These are phyloP conservation scores for Gymnogyps californianus DNA, from an alignment of 2,113 vertebrate species.

Conservation along the genomic window DNA sequence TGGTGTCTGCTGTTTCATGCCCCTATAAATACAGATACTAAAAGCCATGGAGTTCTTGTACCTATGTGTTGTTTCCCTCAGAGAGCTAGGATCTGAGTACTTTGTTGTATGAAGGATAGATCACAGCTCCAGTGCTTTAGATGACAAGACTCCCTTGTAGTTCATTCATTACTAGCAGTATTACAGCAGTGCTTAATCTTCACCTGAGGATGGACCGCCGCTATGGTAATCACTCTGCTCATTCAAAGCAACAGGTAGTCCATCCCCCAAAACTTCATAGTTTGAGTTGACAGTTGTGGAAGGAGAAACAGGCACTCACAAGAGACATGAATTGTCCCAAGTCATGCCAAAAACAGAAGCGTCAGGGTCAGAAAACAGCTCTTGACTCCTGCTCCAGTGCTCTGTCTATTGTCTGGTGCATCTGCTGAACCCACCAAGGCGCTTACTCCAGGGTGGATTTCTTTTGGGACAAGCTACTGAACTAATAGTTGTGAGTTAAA, in stretches of 20 bases:
- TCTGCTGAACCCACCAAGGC: neutral
- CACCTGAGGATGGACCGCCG: neutral
- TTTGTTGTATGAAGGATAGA: neutral
- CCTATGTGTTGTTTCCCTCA: accelerated
- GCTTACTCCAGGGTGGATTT: neutral
- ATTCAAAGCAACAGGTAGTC: neutral
- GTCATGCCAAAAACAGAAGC: neutral
- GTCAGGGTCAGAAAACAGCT: neutral
- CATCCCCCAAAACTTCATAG: neutral
- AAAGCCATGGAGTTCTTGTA: neutral
- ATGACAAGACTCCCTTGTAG: neutral
- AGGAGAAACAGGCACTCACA: neutral
- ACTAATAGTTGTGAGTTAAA: neutral
- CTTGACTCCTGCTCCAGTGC: neutral
- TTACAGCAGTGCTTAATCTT: neutral
- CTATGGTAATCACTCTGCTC: neutral
- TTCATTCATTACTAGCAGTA: neutral
- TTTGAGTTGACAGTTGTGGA: neutral
- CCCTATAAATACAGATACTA: neutral
- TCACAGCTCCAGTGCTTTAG: neutral
- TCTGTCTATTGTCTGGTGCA: neutral
- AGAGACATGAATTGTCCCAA: neutral
- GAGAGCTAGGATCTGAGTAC: neutral
- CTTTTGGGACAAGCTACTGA: neutral
- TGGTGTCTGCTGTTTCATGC: neutral